Conservation (phyloP, 1,140 invertebrate genomes). For the Kradibia gibbosae region DNA sequence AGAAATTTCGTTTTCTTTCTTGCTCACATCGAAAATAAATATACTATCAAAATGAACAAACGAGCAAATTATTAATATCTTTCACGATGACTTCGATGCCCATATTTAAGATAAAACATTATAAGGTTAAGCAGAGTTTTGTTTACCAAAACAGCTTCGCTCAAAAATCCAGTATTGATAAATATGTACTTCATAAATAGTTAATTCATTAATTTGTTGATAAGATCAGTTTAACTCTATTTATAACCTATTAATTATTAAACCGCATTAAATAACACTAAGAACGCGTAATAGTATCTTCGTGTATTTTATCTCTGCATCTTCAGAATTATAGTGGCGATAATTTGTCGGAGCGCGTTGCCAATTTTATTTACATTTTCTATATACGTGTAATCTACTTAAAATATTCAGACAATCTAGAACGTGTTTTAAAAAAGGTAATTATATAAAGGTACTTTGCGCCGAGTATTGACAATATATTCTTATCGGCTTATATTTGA, state of each 20-base stretch:
- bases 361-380: not conserved
- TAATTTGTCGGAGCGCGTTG: not conserved
- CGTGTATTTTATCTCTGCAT: not conserved
- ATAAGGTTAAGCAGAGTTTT: too few relatives aligned
- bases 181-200: not conserved
- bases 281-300: not conserved
- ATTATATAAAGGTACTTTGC: not conserved
- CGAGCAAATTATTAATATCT: too few relatives aligned
- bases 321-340: not conserved
- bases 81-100: too few relatives aligned
- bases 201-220: not conserved
- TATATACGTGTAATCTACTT: not conserved
- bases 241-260: not conserved
- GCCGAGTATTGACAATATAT: not conserved
- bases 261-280: not conserved
- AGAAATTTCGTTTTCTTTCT: too few relatives aligned
- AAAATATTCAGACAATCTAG: not conserved
- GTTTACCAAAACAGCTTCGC: too few relatives aligned
- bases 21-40: too few relatives aligned
- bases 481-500: not conserved
- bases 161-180: not conserved
- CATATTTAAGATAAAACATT: too few relatives aligned
- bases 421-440: not conserved
- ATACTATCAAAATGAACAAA: too few relatives aligned
- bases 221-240: not conserved